A percentile compares a stretch with the other conserved stretches of the same genome.
Evolutionary conservation across 30 jellyfish, hydroid and myxozoan species (phyloP).

Genomic region (Catostylus mosaicus): DNA sequence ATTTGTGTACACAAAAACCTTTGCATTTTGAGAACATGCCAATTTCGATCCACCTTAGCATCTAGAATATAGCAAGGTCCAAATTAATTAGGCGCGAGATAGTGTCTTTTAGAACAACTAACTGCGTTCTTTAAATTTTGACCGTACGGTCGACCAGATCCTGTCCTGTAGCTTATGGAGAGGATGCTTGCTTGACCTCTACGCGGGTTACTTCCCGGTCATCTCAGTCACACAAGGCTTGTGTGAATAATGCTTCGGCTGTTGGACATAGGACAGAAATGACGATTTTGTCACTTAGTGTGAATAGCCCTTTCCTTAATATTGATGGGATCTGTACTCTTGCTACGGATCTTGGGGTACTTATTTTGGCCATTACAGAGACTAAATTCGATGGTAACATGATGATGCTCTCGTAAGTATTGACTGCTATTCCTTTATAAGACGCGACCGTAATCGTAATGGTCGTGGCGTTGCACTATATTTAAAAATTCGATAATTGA

Average conservation of each 20-base stretch:
- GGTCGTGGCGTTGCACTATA: constrained; percentile 10
- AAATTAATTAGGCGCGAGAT: too few species aligned
- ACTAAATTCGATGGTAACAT: background rate
- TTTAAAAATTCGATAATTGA: background rate
- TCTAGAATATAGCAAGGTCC: too few species aligned
- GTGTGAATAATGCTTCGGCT: background rate
- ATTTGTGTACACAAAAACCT: too few species aligned
- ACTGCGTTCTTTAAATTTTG: too few species aligned
- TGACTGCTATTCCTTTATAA: background rate
- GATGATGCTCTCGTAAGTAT: background rate
- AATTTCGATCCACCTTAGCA: too few species aligned
- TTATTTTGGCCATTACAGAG: background rate
- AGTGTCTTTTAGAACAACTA: too few species aligned
- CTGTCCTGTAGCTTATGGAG: too few species aligned
- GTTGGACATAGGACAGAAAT: background rate
- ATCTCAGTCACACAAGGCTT: too few species aligned
- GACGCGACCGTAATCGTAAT: background rate
- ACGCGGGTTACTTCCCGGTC: too few species aligned
- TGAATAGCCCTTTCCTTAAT: background rate
- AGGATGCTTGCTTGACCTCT: too few species aligned
- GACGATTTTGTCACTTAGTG: background rate
- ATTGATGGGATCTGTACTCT: background rate
- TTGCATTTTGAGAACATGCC: too few species aligned
- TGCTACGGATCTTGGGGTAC: background rate
- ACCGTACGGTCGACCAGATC: too few species aligned